These are phyloP conservation scores for Coelopa frigida DNA, from an alignment of 1,140 invertebrate species.

Conservation along the genomic window DNA sequence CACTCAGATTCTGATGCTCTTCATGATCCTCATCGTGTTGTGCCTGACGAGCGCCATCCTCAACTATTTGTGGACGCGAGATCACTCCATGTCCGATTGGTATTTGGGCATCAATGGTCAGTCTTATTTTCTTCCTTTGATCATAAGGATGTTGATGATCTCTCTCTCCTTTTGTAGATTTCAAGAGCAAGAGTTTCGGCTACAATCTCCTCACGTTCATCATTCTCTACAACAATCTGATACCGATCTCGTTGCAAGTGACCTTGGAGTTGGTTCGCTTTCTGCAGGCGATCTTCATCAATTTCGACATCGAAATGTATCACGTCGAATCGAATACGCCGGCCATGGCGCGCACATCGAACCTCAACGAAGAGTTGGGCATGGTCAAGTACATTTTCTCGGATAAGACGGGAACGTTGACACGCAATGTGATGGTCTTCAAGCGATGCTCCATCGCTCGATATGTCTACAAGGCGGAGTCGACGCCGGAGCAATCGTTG, in stretches of 20 bases:
- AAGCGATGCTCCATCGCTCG: constrained; percentile 81
- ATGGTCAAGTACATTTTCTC: constrained; percentile 96
- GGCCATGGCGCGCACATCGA: constrained; percentile 95
- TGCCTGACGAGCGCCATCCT: constrained; percentile 84
- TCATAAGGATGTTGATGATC: constrained; percentile 9
- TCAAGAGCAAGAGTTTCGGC: constrained; percentile 73
- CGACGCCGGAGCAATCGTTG: constrained; percentile 40
- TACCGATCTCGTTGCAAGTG: constrained; percentile 98
- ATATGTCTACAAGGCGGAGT: constrained; percentile 52
- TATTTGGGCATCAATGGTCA: constrained; percentile 74
- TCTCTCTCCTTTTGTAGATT: constrained; percentile 53
- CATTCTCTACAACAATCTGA: constrained; percentile 99
- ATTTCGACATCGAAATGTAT: constrained; percentile 97
- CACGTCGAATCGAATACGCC: constrained; percentile 85
- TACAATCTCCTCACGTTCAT: constrained; percentile 98
- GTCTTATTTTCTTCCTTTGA: neutral
- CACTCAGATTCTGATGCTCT: constrained; percentile 89
- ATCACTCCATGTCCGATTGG: constrained; percentile 64
- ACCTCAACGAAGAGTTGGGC: constrained; percentile 98
- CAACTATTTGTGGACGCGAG: constrained; percentile 76
- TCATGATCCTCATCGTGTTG: constrained; percentile 82
- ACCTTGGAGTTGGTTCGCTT: constrained; percentile 97
- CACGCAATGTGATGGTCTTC: constrained; percentile 98
- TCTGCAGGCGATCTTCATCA: constrained; percentile 90
- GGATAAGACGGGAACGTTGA: constrained; percentile 95